Base-by-base conservation (phyloP, 2,113 vertebrate genomes). In the Cyprinodon tularosa region DNA sequence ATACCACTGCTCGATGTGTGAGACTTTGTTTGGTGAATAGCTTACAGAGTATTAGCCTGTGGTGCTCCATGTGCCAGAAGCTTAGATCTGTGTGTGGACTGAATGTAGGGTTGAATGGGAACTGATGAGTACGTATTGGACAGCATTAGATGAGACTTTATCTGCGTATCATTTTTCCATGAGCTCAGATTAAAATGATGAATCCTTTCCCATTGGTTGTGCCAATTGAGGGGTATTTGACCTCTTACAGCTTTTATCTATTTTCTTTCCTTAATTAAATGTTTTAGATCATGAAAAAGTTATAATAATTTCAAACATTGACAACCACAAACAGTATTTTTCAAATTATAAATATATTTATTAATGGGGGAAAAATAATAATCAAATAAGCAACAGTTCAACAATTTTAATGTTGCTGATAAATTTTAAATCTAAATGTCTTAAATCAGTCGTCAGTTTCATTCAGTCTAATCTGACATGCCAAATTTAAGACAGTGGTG, bases 21-120 rank as follows among this genome's bases (percentile, higher is more conserved):
- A 65, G 80, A 76, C 80, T 90, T 81, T 88, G 82, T 84, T 81
- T 85, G 84, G 80, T 69, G 80, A 73, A 72, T 39, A 81, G 83
- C 78, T 91, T 88, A 88, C 91, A 89, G 85, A 86, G 90, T 59
- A 87, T 92, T 91, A 91, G 88, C 71, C 76, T 68, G 71, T 79
- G 67, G 76, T 77, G 82, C 73, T 37, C 36, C 14, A 67, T 74
- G 76, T 88, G 90, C 89, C 92, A 92, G 88, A 83, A 89, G 89
- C 88, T 92, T 90, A 77, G 81, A 60, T 68, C 65, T 83, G 85
- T 84, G 75, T 74, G 77, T 39, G 13, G 80, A 84, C 68, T 91
- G 89, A 87, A 91, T 86, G 86, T 84, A 69, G 74, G 73, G 62
- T 60, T 88, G 88, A 91, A 92, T 90, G 82, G 76, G 80, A 91